These are phyloP conservation scores for Anthoscopus minutus DNA, from an alignment of 2,113 vertebrate genomes.

Conservation along the genomic window DNA sequence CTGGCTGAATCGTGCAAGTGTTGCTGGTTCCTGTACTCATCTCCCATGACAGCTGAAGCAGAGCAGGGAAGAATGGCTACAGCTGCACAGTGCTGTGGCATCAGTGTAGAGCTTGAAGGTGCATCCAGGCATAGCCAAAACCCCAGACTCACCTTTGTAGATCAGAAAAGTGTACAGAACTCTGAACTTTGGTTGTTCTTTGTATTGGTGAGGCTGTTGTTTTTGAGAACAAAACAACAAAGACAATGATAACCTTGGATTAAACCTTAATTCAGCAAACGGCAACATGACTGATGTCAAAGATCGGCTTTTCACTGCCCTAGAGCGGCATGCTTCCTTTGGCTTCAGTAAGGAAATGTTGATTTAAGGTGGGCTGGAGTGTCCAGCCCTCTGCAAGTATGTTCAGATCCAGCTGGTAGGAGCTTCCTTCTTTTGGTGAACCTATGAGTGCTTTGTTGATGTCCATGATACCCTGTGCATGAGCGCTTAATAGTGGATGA, in stretches of 20 bases:
- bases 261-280: not conserved
- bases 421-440: not conserved
- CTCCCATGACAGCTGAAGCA: not conserved
- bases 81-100: rapidly evolving
- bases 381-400: not conserved
- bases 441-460: not conserved
- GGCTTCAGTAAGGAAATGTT: not conserved
- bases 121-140: not conserved
- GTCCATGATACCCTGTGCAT: rapidly evolving
- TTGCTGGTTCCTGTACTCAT: not conserved
- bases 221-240: not conserved
- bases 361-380: not conserved
- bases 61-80: not conserved
- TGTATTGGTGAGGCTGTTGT: not conserved
- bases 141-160: not conserved
- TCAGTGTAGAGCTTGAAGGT: not conserved
- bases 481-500: not conserved
- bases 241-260: not conserved
- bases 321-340: not conserved
- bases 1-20: not conserved
- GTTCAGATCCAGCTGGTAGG: not conserved
- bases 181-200: not conserved
- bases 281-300: rapidly evolving
- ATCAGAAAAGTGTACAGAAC: not conserved
- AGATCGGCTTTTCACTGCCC: not conserved